phyloP scores from a whole-genome alignment of 2,113 vertebrate species.

The Prionailurus viverrinus region DNA sequence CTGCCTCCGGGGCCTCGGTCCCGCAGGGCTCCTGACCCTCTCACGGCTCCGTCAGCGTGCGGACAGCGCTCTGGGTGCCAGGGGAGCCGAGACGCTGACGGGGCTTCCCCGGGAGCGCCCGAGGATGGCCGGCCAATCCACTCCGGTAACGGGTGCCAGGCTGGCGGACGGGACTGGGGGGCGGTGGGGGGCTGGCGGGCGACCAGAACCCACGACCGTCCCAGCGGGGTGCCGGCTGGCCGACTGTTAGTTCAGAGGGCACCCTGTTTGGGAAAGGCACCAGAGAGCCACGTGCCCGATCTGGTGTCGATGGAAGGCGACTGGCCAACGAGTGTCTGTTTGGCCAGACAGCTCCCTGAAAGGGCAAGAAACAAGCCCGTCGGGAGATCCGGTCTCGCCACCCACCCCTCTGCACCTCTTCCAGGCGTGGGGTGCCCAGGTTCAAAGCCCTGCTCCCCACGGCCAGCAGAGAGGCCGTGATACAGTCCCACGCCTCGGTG shows the following conservation, averaged over 20 bases:
- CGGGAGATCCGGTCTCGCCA: neutral
- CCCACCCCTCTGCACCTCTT: neutral
- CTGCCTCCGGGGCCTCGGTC: accelerated
- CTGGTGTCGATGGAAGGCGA: accelerated
- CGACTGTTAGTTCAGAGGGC: neutral
- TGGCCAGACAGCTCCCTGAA: neutral
- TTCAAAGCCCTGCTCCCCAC: accelerated
- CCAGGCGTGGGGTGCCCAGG: accelerated
- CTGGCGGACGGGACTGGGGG: neutral
- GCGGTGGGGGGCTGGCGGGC: accelerated
- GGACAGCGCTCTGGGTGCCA: neutral
- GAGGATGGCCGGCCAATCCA: accelerated
- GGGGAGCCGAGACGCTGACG: neutral
- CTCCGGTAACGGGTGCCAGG: neutral
- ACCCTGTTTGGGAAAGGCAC: neutral
- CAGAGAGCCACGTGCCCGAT: accelerated
- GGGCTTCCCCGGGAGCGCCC: neutral
- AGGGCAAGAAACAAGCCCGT: neutral
- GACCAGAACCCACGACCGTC: neutral
- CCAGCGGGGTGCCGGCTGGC: neutral
- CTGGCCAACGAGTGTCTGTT: neutral
- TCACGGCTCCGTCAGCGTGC: accelerated
- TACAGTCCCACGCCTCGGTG: neutral
- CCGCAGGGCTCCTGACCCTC: accelerated
- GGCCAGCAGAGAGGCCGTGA: too few species aligned